Percentiles rank a stretch among this genome's conserved stretches.
These are phyloP conservation scores for Falco rusticolus DNA, from an alignment of 2,797 vertebrate genomes.

Conservation along the genomic window DNA sequence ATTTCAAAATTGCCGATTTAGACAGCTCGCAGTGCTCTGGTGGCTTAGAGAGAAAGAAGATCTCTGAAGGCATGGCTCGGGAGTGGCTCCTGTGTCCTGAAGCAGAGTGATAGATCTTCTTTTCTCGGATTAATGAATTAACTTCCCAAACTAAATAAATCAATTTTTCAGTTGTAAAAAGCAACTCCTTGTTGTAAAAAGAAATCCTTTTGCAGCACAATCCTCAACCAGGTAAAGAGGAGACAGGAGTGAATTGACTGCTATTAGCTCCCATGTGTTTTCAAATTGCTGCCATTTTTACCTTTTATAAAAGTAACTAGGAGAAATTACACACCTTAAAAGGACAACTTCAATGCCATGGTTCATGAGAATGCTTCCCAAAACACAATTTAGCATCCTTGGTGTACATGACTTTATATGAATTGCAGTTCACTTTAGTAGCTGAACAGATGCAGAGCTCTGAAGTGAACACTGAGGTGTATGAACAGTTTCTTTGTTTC, in stretches of 20 bases:
- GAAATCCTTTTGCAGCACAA: slow-evolving; percentile 5
- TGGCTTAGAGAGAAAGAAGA: neutral
- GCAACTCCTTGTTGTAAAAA: neutral
- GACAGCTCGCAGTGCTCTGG: neutral
- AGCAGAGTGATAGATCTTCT: neutral
- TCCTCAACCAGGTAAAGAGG: neutral
- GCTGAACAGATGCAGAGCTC: neutral
- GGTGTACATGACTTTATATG: neutral
- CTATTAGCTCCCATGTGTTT: slow-evolving; percentile 34
- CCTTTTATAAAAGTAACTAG: neutral
- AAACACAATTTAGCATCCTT: neutral
- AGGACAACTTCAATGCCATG: neutral
- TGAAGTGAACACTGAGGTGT: neutral
- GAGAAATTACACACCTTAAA: neutral
- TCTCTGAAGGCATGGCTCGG: neutral
- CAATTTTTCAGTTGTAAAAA: slow-evolving; percentile 21
- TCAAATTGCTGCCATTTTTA: slow-evolving; percentile 51
- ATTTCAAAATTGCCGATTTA: slow-evolving; percentile 19
- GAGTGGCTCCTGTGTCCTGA: neutral
- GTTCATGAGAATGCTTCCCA: neutral
- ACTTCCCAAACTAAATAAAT: neutral
- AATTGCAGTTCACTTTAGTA: neutral
- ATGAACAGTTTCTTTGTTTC: neutral
- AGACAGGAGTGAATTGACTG: slow-evolving; percentile 37
- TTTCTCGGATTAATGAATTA: neutral